A percentile compares a stretch with the other conserved stretches of the same genome.
Conservation (phyloP, 2,797 vertebrate genomes). For the Falco columbarius region DNA sequence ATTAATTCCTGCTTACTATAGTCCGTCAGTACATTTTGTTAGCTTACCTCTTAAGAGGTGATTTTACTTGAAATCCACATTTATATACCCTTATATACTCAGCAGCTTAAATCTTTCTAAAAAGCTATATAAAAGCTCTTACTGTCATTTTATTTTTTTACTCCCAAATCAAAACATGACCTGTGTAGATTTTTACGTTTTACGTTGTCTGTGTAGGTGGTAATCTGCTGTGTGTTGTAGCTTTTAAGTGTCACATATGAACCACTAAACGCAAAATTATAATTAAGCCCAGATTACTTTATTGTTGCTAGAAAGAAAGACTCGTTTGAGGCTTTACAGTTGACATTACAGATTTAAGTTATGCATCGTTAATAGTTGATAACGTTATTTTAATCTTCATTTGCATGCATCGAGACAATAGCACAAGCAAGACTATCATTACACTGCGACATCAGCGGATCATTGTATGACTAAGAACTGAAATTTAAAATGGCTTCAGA, state of each 20-base stretch:
- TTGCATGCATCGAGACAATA: slow-evolving; percentile 7
- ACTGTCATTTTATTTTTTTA: neutral
- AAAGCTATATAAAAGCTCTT: neutral
- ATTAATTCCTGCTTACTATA: neutral
- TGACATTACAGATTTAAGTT: slow-evolving; percentile 7
- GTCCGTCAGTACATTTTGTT: neutral
- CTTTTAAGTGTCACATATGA: neutral
- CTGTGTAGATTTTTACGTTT: neutral
- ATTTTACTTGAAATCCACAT: neutral
- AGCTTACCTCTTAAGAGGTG: neutral
- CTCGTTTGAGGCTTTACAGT: slow-evolving; percentile 27
- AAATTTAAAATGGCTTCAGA: neutral
- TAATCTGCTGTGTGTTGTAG: neutral
- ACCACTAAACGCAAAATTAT: neutral
- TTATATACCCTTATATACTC: neutral
- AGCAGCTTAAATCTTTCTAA: neutral
- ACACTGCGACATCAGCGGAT: neutral
- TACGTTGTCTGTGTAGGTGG: neutral
- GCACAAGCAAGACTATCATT: neutral
- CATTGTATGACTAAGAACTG: neutral
- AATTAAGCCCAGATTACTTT: slow-evolving; percentile 24
- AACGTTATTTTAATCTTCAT: slow-evolving; percentile 18
- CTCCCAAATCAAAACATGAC: neutral
- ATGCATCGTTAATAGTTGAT: neutral
- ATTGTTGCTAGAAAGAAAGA: slow-evolving; percentile 5